Conservation (phyloP, 2,113 vertebrate species). For the Montifringilla adamsi region DNA sequence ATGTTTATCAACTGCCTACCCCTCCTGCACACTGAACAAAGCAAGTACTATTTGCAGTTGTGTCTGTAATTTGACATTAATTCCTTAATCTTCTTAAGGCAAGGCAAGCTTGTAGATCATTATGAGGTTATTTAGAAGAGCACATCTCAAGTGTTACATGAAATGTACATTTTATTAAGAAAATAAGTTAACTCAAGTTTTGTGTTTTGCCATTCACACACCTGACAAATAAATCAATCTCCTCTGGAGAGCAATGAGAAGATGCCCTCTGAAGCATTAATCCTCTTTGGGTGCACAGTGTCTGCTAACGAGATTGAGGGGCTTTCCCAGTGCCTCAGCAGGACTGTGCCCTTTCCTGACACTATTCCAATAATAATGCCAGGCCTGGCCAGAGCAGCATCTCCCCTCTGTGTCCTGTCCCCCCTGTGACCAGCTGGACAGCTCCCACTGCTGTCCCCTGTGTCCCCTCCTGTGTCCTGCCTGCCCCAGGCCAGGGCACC, state of each 20-base stretch:
- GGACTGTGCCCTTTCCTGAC: slow-evolving; percentile 56
- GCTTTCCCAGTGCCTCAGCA: slow-evolving; percentile 52
- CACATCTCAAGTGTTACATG: neutral
- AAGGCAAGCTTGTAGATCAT: slow-evolving; percentile 38
- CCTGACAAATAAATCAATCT: slow-evolving; percentile 19
- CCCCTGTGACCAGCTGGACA: accelerated
- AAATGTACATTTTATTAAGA: neutral
- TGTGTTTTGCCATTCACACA: neutral
- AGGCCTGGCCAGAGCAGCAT: neutral
- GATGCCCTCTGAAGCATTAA: neutral
- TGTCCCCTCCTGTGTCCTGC: neutral
- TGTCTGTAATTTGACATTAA: slow-evolving; percentile 55
- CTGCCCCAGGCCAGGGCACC: neutral
- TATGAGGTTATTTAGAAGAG: slow-evolving; percentile 12
- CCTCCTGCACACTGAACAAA: neutral
- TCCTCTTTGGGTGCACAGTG: slow-evolving; percentile 24
- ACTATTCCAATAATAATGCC: neutral
- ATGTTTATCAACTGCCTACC: neutral
- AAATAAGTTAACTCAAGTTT: neutral
- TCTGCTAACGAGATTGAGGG: slow-evolving; percentile 33
- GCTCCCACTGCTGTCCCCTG: neutral
- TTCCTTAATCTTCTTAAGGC: slow-evolving; percentile 61
- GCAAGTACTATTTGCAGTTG: slow-evolving; percentile 31
- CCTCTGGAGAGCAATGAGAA: neutral
- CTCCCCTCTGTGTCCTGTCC: neutral